Evolutionary conservation across 1,140 invertebrate species (phyloP), one percentile per base, ranked within the genome.

Genomic region (Pygmarrhopalites habei): DNA sequence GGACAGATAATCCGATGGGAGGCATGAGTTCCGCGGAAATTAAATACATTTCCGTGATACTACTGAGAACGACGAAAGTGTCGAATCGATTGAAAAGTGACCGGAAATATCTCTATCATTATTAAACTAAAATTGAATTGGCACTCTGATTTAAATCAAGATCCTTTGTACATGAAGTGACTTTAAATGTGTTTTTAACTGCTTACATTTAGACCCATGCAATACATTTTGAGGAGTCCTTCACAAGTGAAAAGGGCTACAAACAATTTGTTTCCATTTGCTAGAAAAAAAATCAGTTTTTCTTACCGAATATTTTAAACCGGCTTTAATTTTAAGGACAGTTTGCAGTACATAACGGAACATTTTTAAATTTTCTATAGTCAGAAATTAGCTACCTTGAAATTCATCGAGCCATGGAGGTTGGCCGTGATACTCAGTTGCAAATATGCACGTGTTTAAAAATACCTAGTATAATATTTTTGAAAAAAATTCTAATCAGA

Each of bases 161-260:
- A n/a, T n/a, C n/a, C n/a, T n/a, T n/a, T n/a, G n/a, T n/a, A n/a
- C 44, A 49, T 28, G 1, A 60, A n/a, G n/a, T n/a, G n/a, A n/a
- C n/a, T n/a, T n/a, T n/a, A n/a, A n/a, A n/a, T n/a, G n/a, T n/a
- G n/a, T n/a, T n/a, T n/a, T n/a, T n/a, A n/a, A n/a, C n/a, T n/a
- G n/a, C 76, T 80, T 76, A 89, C 87, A 81, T 89, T 86, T 80
- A 98, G 90, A 72, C 96, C 96, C 76, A 99, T 85, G 78, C 93
- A 96, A 82, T 99, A 99, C 94, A 99, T 97, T 80, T 99, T 99
- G 57, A 99, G 80, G 72, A 99, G 83, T 96, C 99, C 99, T 82
- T 99, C 96, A 77, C 96, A 81, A 21, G 94, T 91, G 79, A 99
- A 99, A 49, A 99, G 83, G 4, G 91, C 86, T 62, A 99, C 93